Percentiles rank a stretch among this genome's conserved stretches.
phyloP scores from a whole-genome alignment of 2,888 invertebrate species.

The Crossocerus cetratus region DNA sequence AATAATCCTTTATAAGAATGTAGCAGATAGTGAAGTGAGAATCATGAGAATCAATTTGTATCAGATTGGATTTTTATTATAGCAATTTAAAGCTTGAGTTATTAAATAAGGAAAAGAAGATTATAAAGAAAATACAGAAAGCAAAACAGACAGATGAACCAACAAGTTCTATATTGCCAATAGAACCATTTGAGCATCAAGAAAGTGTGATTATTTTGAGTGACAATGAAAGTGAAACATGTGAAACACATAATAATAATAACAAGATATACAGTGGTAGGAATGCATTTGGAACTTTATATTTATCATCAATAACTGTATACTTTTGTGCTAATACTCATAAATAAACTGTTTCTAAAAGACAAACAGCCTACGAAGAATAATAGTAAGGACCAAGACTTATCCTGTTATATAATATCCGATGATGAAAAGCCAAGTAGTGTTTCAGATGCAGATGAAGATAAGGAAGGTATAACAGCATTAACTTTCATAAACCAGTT shows the following conservation, averaged over 20 bases:
- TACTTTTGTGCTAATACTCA: too few relatives aligned
- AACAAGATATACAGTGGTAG: too few relatives aligned
- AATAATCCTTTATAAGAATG: background rate
- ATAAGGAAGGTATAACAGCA: background rate
- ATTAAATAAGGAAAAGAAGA: too few relatives aligned
- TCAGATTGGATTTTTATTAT: too few relatives aligned
- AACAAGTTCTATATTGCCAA: background rate
- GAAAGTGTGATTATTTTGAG: slow-evolving; percentile 57
- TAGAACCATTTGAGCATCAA: background rate
- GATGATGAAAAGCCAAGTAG: background rate
- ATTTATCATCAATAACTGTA: too few relatives aligned
- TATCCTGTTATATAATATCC: background rate
- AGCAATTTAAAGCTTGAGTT: too few relatives aligned
- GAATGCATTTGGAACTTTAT: too few relatives aligned
- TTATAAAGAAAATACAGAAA: background rate
- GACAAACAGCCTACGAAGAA: background rate
- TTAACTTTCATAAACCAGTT: background rate
- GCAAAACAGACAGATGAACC: background rate
- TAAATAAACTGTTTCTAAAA: too few relatives aligned
- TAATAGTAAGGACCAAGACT: slow-evolving; percentile 9
- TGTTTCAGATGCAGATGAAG: background rate
- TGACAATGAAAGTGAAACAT: slow-evolving; percentile 43
- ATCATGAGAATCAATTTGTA: too few relatives aligned
- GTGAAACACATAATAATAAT: too few relatives aligned
- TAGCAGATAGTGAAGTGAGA: too few relatives aligned